These are phyloP conservation scores for Magallana ariakensis DNA, from an alignment of 1,140 invertebrate genomes.

Conservation along the genomic window DNA sequence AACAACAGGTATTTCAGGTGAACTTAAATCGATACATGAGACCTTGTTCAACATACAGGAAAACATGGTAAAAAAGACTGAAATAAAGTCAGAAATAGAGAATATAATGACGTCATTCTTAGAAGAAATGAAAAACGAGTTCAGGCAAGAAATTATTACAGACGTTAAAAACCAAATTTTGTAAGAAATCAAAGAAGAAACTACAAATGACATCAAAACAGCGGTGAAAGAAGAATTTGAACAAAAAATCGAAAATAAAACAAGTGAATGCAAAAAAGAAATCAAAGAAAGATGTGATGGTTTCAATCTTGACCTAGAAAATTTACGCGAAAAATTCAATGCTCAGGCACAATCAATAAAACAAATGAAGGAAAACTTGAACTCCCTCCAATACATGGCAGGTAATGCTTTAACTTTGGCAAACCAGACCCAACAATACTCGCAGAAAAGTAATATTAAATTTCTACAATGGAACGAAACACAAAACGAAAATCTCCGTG, in stretches of 20 bases:
- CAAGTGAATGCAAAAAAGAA: not conserved
- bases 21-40: too few species aligned
- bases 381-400: not conserved
- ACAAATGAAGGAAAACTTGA: not conserved
- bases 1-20: too few species aligned
- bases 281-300: not conserved
- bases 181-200: not conserved
- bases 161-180: not conserved
- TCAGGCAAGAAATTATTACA: not conserved
- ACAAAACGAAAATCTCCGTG: not conserved
- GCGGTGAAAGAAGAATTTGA: not conserved
- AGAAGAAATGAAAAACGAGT: not conserved
- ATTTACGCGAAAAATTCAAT: not conserved
- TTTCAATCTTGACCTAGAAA: not conserved
- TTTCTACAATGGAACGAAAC: not conserved
- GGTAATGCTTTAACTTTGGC: not conserved
- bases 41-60: too few species aligned
- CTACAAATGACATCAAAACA: not conserved
- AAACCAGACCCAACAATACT: not conserved
- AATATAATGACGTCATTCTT: not conserved
- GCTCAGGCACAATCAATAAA: not conserved
- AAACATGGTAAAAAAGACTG: not conserved
- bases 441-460: not conserved
- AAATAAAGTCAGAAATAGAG: not conserved
- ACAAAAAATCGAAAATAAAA: not conserved